Evolutionary conservation across 2,888 invertebrate species (phyloP).

Genomic region (Spodoptera picta): DNA sequence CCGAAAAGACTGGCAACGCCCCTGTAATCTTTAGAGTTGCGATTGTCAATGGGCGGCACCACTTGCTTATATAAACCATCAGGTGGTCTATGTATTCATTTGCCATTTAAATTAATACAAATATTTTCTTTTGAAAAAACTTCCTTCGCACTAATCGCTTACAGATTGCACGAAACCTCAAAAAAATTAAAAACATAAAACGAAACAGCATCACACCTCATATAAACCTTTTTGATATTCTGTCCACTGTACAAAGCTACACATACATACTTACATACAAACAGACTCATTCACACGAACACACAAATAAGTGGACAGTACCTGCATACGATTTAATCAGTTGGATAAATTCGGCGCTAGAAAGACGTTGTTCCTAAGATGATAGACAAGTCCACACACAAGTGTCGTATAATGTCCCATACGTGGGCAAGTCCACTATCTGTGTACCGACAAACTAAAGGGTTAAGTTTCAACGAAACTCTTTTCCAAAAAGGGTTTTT

Average conservation of each 20-base stretch:
- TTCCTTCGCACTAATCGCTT: no score
- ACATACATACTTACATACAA: slow-evolving; percentile 32
- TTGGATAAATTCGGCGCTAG: slow-evolving; percentile 76
- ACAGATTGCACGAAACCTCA: background rate
- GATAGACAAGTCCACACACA: slow-evolving; percentile 74
- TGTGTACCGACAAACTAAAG: slow-evolving; percentile 56
- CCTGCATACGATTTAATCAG: slow-evolving; percentile 60
- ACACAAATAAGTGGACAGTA: slow-evolving; percentile 36
- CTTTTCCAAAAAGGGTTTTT: slow-evolving; percentile 28
- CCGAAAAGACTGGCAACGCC: no score
- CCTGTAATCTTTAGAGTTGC: no score
- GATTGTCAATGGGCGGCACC: no score
- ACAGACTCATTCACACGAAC: slow-evolving; percentile 57
- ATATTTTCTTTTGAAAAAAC: no score
- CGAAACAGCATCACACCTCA: slow-evolving; percentile 15
- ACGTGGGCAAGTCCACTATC: slow-evolving; percentile 71
- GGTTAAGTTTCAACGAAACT: slow-evolving; percentile 46
- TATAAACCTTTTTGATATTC: slow-evolving; percentile 34
- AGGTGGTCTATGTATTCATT: no score
- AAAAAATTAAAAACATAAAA: background rate
- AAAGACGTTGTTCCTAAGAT: slow-evolving; percentile 78
- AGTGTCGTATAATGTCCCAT: slow-evolving; percentile 78
- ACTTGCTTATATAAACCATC: no score
- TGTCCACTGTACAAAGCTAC: slow-evolving; percentile 29
- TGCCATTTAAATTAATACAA: no score